Base-by-base conservation (phyloP, 2,888 invertebrate genomes). In the Andrena haemorrhoa region DNA sequence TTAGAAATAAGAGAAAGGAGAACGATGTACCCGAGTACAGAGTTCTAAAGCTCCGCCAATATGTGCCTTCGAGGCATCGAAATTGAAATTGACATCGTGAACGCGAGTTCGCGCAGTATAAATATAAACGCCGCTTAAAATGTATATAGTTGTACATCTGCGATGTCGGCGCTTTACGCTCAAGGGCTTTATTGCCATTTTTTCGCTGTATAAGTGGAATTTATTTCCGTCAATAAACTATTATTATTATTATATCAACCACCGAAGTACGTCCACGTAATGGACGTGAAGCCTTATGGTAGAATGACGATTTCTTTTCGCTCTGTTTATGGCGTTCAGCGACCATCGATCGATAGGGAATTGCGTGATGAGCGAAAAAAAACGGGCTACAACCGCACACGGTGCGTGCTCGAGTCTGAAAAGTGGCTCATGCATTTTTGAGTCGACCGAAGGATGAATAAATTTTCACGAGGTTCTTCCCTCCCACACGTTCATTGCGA, bases 291-390 rank as follows among this genome's bases (percentile, higher is more conserved):
- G 71, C 75, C 78, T 83, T 78, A 82, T 78, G 83, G 75, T 75
- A 78, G 68, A 82, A 68, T 70, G 75, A 78, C 75, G 47, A 82
- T 82, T 83, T 82, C 77, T 78, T 82, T 49, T 65, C 83, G 83
- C 83, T 83, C 83, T 82, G 83, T 82, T 83, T 83, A 73, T 82
- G 70, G 26, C 72, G 82, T 77, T 71, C 82, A 65, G 16, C 72
- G 68, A 58, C 61, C 66, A 63, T 47, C 81, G 77, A 81, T 83
- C 82, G 82, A 78, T 73, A 64, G 20, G n/a, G 65, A 75, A 78
- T 56, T 77, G 58, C 82, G 77, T 72, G 77, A 58, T 41, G 68
- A 72, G 77, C 68, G 82, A 69, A 41, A 41, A 78, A 82, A 23
- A 77, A 77, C 63, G 29, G 49, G 33, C 23, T 26, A 10, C 23